Conservation (phyloP, 1,140 invertebrate species). For the Tetragnatha versicolor region DNA sequence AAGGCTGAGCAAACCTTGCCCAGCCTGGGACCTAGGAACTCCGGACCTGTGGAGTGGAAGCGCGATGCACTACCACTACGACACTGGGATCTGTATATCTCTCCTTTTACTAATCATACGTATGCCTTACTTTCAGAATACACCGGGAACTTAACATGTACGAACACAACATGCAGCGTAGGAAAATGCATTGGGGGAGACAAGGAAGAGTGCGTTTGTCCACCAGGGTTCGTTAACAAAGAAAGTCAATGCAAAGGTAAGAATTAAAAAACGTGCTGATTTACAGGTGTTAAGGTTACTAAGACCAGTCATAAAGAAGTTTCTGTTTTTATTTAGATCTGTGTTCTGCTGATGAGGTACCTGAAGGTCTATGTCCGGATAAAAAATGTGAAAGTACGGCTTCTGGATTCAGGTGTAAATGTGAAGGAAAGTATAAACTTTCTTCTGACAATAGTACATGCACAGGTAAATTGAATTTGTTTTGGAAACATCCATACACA, state of each 20-base stretch:
- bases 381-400: background rate
- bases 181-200: background rate
- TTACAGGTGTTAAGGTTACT: background rate
- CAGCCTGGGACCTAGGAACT: no score
- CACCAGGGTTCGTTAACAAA: background rate
- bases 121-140: background rate
- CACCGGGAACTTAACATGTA: background rate
- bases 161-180: conserved; percentile 5
- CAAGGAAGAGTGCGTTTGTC: conserved; percentile 17
- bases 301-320: background rate
- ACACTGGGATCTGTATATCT: no score
- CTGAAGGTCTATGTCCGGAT: background rate
- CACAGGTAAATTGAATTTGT: conserved; percentile 6
- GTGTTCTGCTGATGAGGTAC: background rate
- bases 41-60: no score
- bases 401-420: conserved; percentile 23
- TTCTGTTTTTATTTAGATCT: background rate
- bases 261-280: background rate
- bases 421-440: conserved; percentile 34
- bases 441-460: conserved; percentile 19
- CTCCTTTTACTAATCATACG: no score
- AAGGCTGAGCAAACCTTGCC: no score
- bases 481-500: no score
- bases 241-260: conserved; percentile 13
- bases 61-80: no score